A percentile compares a stretch with the other conserved stretches of the same genome.
Evolutionary conservation across 2,113 vertebrate species (phyloP).

Genomic region (Sturnus vulgaris): DNA sequence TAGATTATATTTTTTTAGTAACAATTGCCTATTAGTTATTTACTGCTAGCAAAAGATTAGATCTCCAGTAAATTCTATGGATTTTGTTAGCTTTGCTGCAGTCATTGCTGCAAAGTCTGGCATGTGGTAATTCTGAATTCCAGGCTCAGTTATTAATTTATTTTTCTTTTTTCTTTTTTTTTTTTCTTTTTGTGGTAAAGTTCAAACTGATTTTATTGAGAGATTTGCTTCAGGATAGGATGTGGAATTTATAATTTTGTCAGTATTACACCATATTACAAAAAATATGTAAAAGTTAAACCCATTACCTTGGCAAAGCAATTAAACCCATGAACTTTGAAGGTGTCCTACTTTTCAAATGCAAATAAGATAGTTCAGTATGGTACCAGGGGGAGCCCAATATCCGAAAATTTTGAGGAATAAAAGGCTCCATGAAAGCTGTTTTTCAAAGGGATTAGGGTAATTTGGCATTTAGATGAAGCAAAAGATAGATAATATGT

Average conservation of each 20-base stretch:
- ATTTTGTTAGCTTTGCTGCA: background rate
- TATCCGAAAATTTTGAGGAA: background rate
- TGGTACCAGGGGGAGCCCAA: background rate
- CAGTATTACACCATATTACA: background rate
- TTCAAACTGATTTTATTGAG: background rate
- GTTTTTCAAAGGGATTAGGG: background rate
- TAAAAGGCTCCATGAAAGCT: background rate
- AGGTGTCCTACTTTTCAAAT: background rate
- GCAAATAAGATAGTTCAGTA: background rate
- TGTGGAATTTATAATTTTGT: background rate
- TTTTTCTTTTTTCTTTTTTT: background rate
- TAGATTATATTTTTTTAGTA: background rate
- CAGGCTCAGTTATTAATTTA: background rate
- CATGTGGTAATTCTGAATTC: background rate
- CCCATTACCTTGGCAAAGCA: background rate
- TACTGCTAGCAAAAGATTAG: background rate
- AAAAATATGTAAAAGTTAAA: background rate
- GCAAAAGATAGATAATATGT: background rate
- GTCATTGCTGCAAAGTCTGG: background rate
- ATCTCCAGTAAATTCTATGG: background rate
- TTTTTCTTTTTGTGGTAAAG: background rate
- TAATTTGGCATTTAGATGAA: background rate
- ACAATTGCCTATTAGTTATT: slow-evolving; percentile 12
- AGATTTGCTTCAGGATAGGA: background rate
- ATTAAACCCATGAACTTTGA: background rate